These are phyloP conservation scores for Zosterops japonicus DNA, from an alignment of 2,113 vertebrate genomes.

Conservation along the genomic window DNA sequence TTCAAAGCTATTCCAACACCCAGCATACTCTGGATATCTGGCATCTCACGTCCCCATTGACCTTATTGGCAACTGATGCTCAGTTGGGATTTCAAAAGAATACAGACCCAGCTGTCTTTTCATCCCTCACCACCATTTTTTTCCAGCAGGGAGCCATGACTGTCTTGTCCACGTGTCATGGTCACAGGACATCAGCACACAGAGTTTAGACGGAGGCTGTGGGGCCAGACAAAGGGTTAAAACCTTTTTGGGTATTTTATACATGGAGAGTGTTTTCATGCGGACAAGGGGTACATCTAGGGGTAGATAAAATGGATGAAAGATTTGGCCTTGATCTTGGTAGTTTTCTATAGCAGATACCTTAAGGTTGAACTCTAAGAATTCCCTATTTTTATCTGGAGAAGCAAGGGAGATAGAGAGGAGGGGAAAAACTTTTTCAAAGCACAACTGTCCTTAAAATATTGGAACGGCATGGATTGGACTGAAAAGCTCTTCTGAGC, in stretches of 20 bases:
- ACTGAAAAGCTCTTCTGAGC: not conserved
- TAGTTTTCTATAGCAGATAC: not conserved
- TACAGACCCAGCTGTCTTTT: not conserved
- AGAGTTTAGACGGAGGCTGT: not conserved
- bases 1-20: not conserved
- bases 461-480: not conserved
- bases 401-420: not conserved
- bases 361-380: not conserved
- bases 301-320: not conserved
- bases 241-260: not conserved
- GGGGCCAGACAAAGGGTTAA: not conserved
- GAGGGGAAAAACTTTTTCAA: not conserved
- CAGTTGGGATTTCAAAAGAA: not conserved
- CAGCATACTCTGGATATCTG: not conserved
- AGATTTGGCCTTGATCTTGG: not conserved
- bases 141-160: not conserved
- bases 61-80: not conserved
- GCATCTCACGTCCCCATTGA: not conserved
- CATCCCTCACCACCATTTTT: not conserved
- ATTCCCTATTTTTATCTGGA: not conserved
- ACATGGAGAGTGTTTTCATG: not conserved
- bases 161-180: too few species aligned
- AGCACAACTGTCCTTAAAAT: not conserved
- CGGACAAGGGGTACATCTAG: not conserved
- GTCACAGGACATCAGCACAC: not conserved